Base-by-base conservation (phyloP, 2,888 invertebrate species). In the Euzophera pinguis region DNA sequence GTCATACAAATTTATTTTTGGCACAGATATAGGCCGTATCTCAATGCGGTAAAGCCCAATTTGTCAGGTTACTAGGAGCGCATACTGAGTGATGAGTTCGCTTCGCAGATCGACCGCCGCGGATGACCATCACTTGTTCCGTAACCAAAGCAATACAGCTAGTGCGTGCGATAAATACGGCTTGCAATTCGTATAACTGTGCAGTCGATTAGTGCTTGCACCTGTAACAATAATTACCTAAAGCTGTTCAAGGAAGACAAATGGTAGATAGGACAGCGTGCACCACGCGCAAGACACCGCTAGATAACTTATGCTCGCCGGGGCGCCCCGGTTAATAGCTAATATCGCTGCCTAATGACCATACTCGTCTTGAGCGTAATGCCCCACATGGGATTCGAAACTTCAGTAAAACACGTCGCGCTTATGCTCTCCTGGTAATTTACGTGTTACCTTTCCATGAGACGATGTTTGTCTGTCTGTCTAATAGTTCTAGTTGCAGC, bases 271-370 rank as follows among this genome's bases (percentile, higher is more conserved):
- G 45, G 32, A 34, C 43, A 29, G 13, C 29, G 41, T 41, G 39
- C 13, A 42, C 51, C 52, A 57, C 65, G 66, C 56, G 61, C 61
- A 63, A 68, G 70, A 69, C 77, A 65, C 63, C 64, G 58, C 68
- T 69, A 63, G 67, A 78, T 82, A 82, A 84, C 78, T 84, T 85
- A 86, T 78, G 76, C 69, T 67, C 61, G 66, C 71, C 69, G 73
- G 78, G 82, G 81, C 75, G 78, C 68, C 81, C 68, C 81, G 80
- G 86, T 79, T 89, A 89, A 90, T 89, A 89, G 90, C 87, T 90
- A 89, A 90, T 90, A 90, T 85, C 83, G 85, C 75, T 74, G 84
- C 77, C 85, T 90, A 90, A 90, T 90, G 90, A 89, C 89, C 87
- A 81, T 78, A 78, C 79, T 79, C 84, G 82, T 86, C 84, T 86